Percentiles rank a stretch among this genome's conserved stretches.
phyloP scores from a whole-genome alignment of 2,888 invertebrate species.

The Hedya salicella region DNA sequence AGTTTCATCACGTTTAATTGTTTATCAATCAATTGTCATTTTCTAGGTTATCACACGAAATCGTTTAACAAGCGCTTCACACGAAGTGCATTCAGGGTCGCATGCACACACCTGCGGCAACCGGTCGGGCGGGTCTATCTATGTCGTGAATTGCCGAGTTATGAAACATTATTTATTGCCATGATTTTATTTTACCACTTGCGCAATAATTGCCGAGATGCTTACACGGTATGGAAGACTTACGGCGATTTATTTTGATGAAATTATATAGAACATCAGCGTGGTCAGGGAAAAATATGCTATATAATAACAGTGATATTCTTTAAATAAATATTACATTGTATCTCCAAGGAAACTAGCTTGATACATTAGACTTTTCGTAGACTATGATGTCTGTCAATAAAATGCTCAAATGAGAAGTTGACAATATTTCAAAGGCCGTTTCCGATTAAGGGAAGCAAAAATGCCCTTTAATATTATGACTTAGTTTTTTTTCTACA shows the following conservation, averaged over 20 bases:
- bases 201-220: slow-evolving; percentile 65
- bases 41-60: slow-evolving; percentile 31
- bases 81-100: slow-evolving; percentile 64
- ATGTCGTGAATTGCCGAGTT: slow-evolving; percentile 61
- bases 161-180: slow-evolving; percentile 72
- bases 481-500: too few relatives aligned
- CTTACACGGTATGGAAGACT: too few relatives aligned
- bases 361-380: too few relatives aligned
- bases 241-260: slow-evolving; percentile 45
- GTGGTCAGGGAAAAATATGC: too few relatives aligned
- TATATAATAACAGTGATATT: too few relatives aligned
- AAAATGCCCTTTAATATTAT: too few relatives aligned
- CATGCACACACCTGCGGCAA: slow-evolving; percentile 54
- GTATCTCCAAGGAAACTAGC: too few relatives aligned
- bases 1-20: slow-evolving; percentile 18
- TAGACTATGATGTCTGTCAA: too few relatives aligned
- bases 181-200: slow-evolving; percentile 72
- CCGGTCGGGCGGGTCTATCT: slow-evolving; percentile 69
- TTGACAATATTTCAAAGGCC: too few relatives aligned
- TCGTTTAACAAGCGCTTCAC: slow-evolving; percentile 38
- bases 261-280: slow-evolving; percentile 36
- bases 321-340: too few relatives aligned
- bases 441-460: too few relatives aligned
- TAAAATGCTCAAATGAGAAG: too few relatives aligned
- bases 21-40: slow-evolving; percentile 15